Percentiles rank a stretch among this genome's conserved stretches.
phyloP scores from a whole-genome alignment of 2,888 invertebrate genomes.

The Pristionchus japonicus region DNA sequence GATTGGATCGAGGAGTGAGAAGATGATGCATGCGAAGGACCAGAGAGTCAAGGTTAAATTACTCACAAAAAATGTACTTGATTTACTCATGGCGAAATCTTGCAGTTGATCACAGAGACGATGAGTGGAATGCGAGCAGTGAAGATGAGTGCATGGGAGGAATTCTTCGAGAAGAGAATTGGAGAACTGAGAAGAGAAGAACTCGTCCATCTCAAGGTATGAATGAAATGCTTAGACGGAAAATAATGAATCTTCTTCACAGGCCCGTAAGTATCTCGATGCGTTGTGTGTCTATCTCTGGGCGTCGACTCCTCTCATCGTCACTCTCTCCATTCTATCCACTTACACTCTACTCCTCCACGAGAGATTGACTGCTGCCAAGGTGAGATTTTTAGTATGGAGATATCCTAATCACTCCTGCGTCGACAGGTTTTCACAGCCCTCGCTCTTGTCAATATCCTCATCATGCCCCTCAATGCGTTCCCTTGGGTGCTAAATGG shows the following conservation, averaged over 20 bases:
- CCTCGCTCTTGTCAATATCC: constrained; percentile 93
- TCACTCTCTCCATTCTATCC: constrained; percentile 77
- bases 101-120: constrained; percentile 86
- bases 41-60: constrained; percentile 83
- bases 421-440: constrained; percentile 86
- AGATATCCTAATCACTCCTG: too few relatives aligned
- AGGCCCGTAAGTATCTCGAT: constrained; percentile 91
- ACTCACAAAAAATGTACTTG: not conserved
- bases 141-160: constrained; percentile 94
- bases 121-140: constrained; percentile 89
- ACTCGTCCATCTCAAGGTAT: constrained; percentile 60
- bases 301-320: constrained; percentile 94
- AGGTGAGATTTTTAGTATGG: constrained; percentile 80
- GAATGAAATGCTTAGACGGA: not conserved
- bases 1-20: constrained; percentile 87
- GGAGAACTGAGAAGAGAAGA: constrained; percentile 58
- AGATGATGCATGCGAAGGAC: constrained; percentile 93
- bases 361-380: constrained; percentile 87
- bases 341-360: constrained; percentile 79
- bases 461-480: constrained; percentile 94
- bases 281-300: constrained; percentile 96
- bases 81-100: not conserved
- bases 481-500: constrained; percentile 99
- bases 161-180: constrained; percentile 81
- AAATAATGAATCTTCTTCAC: not conserved